Percentiles rank a stretch among this genome's conserved stretches.
Evolutionary conservation across 2,113 vertebrate genomes (phyloP).

Genomic region (Melospiza melodia): DNA sequence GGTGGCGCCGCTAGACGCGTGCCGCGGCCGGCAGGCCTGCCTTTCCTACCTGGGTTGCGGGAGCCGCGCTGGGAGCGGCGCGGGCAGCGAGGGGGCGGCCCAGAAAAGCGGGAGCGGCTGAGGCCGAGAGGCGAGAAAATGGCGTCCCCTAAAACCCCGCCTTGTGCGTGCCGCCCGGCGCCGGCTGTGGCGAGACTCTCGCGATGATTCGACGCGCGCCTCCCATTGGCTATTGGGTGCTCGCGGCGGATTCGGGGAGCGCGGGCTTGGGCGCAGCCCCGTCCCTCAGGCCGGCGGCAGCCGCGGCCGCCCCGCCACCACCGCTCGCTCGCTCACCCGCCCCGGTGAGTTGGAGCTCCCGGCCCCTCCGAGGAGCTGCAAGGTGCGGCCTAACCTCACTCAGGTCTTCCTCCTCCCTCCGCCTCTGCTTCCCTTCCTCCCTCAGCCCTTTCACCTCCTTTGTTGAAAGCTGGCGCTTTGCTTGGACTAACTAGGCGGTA

Average conservation of each 20-base stretch:
- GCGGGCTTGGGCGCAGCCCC: neutral
- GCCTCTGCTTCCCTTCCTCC: neutral
- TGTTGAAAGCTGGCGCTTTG: neutral
- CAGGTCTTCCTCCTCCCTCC: rapidly evolving
- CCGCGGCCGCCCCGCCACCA: rapidly evolving
- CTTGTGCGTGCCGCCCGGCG: neutral
- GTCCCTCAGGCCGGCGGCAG: rapidly evolving
- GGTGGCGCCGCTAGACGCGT: rapidly evolving
- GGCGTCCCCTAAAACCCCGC: conserved; percentile 17
- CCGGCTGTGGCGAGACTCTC: neutral
- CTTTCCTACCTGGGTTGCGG: neutral
- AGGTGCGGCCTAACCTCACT: neutral
- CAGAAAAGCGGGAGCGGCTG: neutral
- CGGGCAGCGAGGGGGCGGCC: rapidly evolving
- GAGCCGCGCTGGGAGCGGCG: too few relatives aligned
- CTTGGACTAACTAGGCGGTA: neutral
- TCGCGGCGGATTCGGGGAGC: neutral
- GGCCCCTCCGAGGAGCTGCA: too few relatives aligned
- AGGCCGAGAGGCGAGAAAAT: neutral
- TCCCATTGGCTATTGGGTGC: neutral
- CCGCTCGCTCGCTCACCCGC: too few relatives aligned
- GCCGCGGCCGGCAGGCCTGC: too few relatives aligned
- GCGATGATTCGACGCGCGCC: neutral
- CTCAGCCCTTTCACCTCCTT: neutral
- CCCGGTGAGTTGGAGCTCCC: neutral